Conservation (phyloP, 2,113 vertebrate genomes). For the Hippocampus barbouri region DNA sequence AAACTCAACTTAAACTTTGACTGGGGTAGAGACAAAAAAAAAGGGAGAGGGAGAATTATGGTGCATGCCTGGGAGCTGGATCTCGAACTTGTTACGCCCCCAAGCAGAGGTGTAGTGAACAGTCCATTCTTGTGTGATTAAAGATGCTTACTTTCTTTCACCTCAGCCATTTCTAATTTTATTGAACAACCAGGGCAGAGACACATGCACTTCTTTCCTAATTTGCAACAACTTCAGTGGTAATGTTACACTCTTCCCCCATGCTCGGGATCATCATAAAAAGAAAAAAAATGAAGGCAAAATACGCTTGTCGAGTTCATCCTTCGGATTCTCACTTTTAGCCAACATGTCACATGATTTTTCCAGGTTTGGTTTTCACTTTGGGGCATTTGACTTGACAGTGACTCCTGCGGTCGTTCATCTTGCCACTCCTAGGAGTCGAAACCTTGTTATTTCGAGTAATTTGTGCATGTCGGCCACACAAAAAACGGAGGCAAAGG, state of each 20-base stretch:
- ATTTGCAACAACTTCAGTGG: no score
- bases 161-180: background rate
- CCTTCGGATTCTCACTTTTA: background rate
- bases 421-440: background rate
- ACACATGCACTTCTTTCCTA: no score
- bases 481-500: constrained; percentile 13
- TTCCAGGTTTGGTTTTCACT: background rate
- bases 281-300: no score
- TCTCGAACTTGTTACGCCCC: background rate
- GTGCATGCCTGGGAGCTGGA: no score
- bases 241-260: no score
- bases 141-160: background rate
- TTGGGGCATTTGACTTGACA: background rate
- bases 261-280: no score
- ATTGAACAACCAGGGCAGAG: no score
- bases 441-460: constrained; percentile 12
- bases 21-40: no score
- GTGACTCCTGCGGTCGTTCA: background rate
- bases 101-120: no score
- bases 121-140: background rate
- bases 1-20: no score
- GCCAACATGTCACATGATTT: background rate
- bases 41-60: no score
- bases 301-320: background rate
- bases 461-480: constrained; percentile 17